These are phyloP conservation scores for Elephantulus edwardii DNA, from an alignment of 2,113 vertebrate species.

Conservation along the genomic window DNA sequence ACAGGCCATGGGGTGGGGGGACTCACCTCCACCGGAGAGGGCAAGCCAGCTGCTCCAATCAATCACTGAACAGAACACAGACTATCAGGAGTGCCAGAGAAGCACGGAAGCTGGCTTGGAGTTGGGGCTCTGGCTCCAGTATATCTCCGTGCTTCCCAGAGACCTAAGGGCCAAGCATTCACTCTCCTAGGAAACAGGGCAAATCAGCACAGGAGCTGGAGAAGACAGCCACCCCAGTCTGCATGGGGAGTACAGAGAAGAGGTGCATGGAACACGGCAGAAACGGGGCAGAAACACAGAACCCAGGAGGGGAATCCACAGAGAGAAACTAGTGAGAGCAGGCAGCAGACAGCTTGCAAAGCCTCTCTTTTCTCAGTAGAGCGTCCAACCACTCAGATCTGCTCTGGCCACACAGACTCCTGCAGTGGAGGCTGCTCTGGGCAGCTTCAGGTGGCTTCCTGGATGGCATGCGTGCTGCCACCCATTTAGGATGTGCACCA, in stretches of 20 bases:
- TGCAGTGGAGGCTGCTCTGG: neutral
- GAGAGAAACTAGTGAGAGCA: neutral
- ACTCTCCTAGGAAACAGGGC: too few relatives aligned
- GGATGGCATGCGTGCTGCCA: too few relatives aligned
- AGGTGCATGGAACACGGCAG: neutral
- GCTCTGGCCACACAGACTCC: neutral
- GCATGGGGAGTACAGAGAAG: neutral
- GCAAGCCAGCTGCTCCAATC: neutral
- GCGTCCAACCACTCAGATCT: neutral
- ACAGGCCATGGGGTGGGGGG: neutral
- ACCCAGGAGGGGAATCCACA: too few relatives aligned
- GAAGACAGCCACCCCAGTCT: neutral
- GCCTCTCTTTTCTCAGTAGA: neutral
- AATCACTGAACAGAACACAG: neutral
- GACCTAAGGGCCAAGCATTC: too few relatives aligned
- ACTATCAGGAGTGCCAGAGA: neutral
- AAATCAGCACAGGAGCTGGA: neutral
- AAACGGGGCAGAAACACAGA: neutral
- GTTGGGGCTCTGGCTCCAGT: too few relatives aligned
- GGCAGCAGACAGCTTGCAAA: neutral
- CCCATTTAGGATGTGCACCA: too few relatives aligned
- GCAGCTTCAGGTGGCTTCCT: neutral
- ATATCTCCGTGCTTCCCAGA: too few relatives aligned
- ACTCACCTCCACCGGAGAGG: neutral
- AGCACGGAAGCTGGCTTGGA: too few relatives aligned